Percentiles rank a stretch among this genome's conserved stretches.
These are phyloP conservation scores for Prolemur simus DNA, from an alignment of 2,113 vertebrate genomes.

Conservation along the genomic window DNA sequence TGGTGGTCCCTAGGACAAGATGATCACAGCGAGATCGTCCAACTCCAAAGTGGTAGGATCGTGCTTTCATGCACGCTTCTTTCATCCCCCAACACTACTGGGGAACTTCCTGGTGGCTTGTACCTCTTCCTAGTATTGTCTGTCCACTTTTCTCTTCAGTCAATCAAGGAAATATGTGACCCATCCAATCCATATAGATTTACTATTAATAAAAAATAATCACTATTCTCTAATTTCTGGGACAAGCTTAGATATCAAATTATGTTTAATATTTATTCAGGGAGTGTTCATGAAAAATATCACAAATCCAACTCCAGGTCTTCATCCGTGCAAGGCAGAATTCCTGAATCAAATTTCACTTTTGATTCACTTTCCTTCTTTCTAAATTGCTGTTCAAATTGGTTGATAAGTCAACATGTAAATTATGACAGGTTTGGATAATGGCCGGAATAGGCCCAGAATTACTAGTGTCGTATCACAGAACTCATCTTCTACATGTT, in stretches of 20 bases:
- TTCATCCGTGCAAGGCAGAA: background rate
- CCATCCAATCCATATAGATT: background rate
- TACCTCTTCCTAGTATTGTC: background rate
- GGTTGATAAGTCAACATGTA: background rate
- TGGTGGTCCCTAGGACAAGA: background rate
- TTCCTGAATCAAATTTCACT: background rate
- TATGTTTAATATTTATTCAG: constrained; percentile 3
- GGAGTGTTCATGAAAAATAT: background rate
- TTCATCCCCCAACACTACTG: background rate
- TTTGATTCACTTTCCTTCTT: background rate
- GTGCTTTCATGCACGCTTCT: background rate
- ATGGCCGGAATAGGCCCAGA: background rate
- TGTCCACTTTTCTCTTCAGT: background rate
- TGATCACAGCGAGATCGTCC: background rate
- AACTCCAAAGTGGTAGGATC: background rate
- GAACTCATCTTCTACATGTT: background rate
- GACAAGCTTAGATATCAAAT: background rate
- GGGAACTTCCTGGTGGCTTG: no score
- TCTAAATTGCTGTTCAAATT: constrained; percentile 5
- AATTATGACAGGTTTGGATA: background rate
- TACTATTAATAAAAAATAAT: background rate
- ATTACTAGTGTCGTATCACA: background rate
- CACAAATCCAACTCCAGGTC: background rate
- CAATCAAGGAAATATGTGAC: background rate
- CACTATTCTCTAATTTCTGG: background rate